Evolutionary conservation across 1,140 invertebrate genomes (phyloP).

Genomic region (Cotesia typhae): DNA sequence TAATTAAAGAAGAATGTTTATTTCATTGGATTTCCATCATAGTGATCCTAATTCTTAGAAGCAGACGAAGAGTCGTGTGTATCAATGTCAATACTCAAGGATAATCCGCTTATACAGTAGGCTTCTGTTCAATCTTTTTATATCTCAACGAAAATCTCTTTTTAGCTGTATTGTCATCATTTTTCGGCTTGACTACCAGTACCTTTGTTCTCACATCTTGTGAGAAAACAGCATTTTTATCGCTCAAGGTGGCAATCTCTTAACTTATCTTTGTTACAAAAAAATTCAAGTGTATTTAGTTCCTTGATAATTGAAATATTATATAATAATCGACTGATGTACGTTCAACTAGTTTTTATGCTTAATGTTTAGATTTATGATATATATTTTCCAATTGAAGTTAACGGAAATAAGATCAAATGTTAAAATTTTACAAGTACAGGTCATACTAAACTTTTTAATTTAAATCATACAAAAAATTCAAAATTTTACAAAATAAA

Average conservation of each 20-base stretch:
- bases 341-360: too few species aligned
- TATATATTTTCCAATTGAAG: too few species aligned
- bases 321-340: background rate
- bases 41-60: slow-evolving; percentile 47
- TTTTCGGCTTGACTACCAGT: slow-evolving; percentile 38
- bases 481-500: too few species aligned
- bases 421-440: too few species aligned
- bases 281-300: slow-evolving; percentile 30
- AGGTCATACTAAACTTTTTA: too few species aligned
- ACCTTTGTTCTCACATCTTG: slow-evolving; percentile 61
- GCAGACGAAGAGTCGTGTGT: slow-evolving; percentile 42
- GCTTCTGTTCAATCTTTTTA: slow-evolving; percentile 21
- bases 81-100: slow-evolving; percentile 29
- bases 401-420: too few species aligned
- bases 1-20: slow-evolving; percentile 5
- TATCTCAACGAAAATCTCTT: slow-evolving; percentile 22
- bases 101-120: slow-evolving; percentile 37
- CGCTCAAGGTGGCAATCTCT: slow-evolving; percentile 64
- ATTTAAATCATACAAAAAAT: too few species aligned
- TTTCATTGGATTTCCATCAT: slow-evolving; percentile 44
- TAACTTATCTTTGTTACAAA: slow-evolving; percentile 64
- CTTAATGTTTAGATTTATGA: too few species aligned
- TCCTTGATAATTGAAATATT: slow-evolving; percentile 31
- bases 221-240: slow-evolving; percentile 66
- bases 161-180: slow-evolving; percentile 33